Evolutionary conservation across 92 coral and sea anemone genomes (phyloP), one percentile per base, ranked within the genome.

Genomic region (Galaxea fascicularis): DNA sequence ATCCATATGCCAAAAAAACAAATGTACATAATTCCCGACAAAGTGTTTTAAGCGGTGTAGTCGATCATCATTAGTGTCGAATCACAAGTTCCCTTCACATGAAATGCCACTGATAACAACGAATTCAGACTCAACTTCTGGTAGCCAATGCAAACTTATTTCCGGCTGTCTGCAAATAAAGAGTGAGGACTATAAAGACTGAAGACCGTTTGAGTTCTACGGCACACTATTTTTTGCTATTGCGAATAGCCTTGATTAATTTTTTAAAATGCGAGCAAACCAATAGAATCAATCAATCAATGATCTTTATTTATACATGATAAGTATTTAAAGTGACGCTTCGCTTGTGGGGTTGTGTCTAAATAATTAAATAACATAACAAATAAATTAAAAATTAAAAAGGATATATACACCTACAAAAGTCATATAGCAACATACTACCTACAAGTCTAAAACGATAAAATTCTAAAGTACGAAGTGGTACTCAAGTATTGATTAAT

Each of bases 121-220:
- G 20, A 53, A 53, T 13, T n/a, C 59, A 53, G 17, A 53, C 59
- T n/a, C n/a, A 53, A 53, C 59, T 53, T 53, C 59, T n/a, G n/a
- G 59, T 8, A 53, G 16, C 59, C 59, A 53, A 13, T 53, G 59
- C 15, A 53, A 53, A 53, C 59, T 53, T 53, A 53, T 53, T 53
- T 53, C 59, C 59, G 59, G 59, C 59, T 53, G 59, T 53, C 59
- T 4, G 59, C 59, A 53, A 53, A 17, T 53, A 13, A 53, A 53
- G 59, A 53, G 59, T 53, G 59, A 53, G 59, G 15, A 53, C 59
- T 53, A 53, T n/a, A 53, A 53, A 53, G 59, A 53, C 59, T 53
- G 59, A 53, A 53, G 59, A 53, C 59, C 59, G n/a, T n/a, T n/a
- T n/a, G n/a, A n/a, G n/a, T n/a, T n/a, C 54, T 49, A 9, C 15